Base-by-base conservation (phyloP, 1,140 invertebrate species). In the Elymnias hypermnestra region DNA sequence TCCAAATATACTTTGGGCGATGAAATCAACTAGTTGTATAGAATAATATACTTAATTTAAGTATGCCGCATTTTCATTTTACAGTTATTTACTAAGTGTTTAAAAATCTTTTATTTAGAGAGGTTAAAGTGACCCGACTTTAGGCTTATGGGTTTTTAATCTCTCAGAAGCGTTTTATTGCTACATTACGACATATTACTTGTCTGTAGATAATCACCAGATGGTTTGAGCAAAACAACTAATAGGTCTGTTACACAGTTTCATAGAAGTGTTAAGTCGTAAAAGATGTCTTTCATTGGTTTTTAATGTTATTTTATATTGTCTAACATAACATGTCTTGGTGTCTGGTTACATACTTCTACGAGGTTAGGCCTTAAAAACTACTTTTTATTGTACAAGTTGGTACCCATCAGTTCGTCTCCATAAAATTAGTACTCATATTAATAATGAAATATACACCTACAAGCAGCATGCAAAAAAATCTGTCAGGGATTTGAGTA, bases 261-360 rank as follows among this genome's bases (percentile, higher is more conserved):
- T 43, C 26, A 43, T 31, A 26, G 42, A 23, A 31, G 40, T 50
- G 47, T 36, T 41, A 38, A 50, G 33, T 50, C 37, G 46, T 49
- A 26, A 49, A 45, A 10, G 0, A 13, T 13, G 29, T 10, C 17
- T 13, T 21, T 5, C 10, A 19, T 39, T 15, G 37, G 13, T 36
- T 36, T 15, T 26, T 26, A 10, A n/a, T n/a, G n/a, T n/a, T n/a
- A n/a, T n/a, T n/a, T n/a, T n/a, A n/a, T n/a, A n/a, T n/a, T n/a
- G n/a, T n/a, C n/a, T n/a, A n/a, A n/a, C n/a, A n/a, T n/a, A n/a
- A n/a, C n/a, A n/a, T n/a, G n/a, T n/a, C n/a, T n/a, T n/a, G n/a
- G n/a, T n/a, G n/a, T n/a, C n/a, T n/a, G n/a, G n/a, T n/a, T n/a
- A n/a, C n/a, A n/a, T n/a, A n/a, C n/a, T n/a, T n/a, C n/a, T n/a